Base-by-base conservation (phyloP, 2,888 invertebrate species). In the Xanthorhoe spadicearia region DNA sequence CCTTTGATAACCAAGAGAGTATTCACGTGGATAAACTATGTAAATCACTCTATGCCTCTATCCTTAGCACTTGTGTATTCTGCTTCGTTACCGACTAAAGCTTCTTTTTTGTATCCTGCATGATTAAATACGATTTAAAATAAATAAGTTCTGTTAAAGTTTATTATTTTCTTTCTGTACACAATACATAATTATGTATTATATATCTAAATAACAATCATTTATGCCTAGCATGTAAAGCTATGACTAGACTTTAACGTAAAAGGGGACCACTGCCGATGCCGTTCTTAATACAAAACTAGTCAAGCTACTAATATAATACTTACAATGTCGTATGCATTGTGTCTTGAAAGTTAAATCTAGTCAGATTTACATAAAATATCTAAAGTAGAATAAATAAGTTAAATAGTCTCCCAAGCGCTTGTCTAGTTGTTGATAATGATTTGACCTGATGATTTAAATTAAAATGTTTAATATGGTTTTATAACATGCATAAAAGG, bases 21-120 rank as follows among this genome's bases (percentile, higher is more conserved):
- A 52, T 58, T 58, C 57, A 57, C 48, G 63, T 57, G 63, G 61
- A 63, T 69, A 69, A 69, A 64, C 54, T 66, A 69, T 64, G 66
- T 64, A 69, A 66, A 69, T 66, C 49, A 38, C 28, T 32, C 8
- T 59, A 65, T 62, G 10, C 28, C 46, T 32, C 6, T 32, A 32
- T 32, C 32, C 32, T 49, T 8, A 43, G 56, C 51, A 49, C 53
- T 54, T 64, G 35, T 64, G 17, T 58, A 59, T 64, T 58, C 53
- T 23, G 28, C 46, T 54, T 59, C 53, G 53, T 53, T 63, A 57
- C 23, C 19, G 62, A 28, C 1, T 28, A 56, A 18, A 56, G 55
- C 55, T 53, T 46, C 13, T n/a, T 19, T 57, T 52, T 62, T 48
- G 52, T 61, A 4, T 53, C 23, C 17, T 8, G 38, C 10, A 3